Percentiles rank a stretch among this genome's conserved stretches.
These are phyloP conservation scores for Tichodroma muraria DNA, from an alignment of 2,113 vertebrate species.

Conservation along the genomic window DNA sequence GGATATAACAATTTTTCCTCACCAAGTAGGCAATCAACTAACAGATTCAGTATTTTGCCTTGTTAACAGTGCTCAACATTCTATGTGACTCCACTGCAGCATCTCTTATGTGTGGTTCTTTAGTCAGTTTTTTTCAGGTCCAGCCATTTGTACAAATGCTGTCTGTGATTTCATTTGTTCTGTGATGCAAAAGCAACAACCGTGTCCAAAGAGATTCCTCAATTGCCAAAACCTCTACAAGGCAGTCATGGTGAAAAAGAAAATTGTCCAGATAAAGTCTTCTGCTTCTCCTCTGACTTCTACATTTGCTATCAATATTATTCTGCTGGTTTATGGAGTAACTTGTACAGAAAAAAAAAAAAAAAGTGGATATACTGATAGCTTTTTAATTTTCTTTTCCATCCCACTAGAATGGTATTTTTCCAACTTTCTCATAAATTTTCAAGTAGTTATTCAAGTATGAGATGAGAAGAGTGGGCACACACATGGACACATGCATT, in stretches of 20 bases:
- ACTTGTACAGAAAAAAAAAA: neutral
- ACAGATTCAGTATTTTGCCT: neutral
- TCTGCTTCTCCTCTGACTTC: neutral
- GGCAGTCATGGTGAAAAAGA: neutral
- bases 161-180: neutral
- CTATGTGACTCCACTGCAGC: accelerated
- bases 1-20: neutral
- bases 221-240: neutral
- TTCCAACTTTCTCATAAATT: neutral
- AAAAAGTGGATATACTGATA: neutral
- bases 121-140: neutral
- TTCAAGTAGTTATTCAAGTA: neutral
- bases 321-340: neutral
- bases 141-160: neutral
- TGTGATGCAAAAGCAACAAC: neutral
- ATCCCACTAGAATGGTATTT: neutral
- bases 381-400: neutral
- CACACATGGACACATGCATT: accelerated
- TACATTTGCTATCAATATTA: neutral
- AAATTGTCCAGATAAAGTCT: neutral
- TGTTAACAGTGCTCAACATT: neutral
- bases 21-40: neutral
- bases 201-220: neutral
- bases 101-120: neutral
- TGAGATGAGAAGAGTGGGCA: neutral